Base-by-base conservation (phyloP, 2,797 vertebrate genomes). In the Pseudochromis fuscus region DNA sequence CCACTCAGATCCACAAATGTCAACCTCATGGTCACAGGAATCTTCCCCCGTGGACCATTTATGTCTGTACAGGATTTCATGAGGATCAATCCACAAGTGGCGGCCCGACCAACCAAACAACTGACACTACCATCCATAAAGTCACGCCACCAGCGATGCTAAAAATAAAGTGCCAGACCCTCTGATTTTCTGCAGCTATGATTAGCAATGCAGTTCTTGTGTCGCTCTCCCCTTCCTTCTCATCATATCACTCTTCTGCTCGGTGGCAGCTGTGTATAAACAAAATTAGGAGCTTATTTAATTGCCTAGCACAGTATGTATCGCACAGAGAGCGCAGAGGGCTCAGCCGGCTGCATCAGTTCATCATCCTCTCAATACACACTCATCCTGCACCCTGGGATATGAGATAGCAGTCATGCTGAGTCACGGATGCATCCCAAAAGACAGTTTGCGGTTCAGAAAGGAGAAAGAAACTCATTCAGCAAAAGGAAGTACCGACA, bases 371-470 rank as follows among this genome's bases (percentile, higher is more conserved):
- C 42, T 42, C 31, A 19, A 69, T n/a, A 81, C 44, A 60, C 68
- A 61, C 49, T 81, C 66, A n/a, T 78, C 50, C 35, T 40, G 38
- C 56, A 67, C 59, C 48, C 63, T 48, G 53, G 16, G 83, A 87
- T 77, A 46, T 35, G 67, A 82, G 62, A 30, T n/a, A 7, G 45
- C 72, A 31, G 28, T 31, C 50, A 16, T 67, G 83, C 84, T 88
- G 84, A 91, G 76, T 89, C 86, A 89, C 42, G 3, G 59, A 75
- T 12, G 53, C 52, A 57, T 85, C 46, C 67, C 57, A 66, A 82
- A 87, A 76, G 33, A 61, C 69, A 71, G 31, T 46, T n/a, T 40
- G 57, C 70, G 35, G 15, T 48, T 60, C 53, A 50, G 71, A 87
- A 73, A 68, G 58, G 64, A 81, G 24, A 60, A n/a, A 72, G 60